A percentile compares a stretch with the other conserved stretches of the same genome.
Conservation (phyloP, 2,888 invertebrate species). For the Papilio demoleus region DNA sequence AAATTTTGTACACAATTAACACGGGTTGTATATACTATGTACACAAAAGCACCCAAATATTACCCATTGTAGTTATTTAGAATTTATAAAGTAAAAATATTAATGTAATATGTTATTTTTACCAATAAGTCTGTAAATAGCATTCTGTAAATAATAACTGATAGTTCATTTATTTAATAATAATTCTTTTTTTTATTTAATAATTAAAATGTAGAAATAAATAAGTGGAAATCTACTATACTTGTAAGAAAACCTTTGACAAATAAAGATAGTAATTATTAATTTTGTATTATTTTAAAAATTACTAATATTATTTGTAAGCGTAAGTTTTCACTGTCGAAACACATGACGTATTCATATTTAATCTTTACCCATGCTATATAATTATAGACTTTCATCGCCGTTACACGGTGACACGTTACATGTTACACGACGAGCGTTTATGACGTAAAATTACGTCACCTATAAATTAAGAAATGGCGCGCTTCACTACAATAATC, state of each 20-base stretch:
- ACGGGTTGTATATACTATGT: constrained; percentile 41
- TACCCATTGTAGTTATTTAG: constrained; percentile 56
- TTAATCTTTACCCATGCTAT: too few relatives aligned
- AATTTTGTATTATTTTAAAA: constrained; percentile 49
- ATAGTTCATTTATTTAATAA: constrained; percentile 15
- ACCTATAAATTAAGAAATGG: too few relatives aligned
- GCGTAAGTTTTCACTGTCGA: too few relatives aligned
- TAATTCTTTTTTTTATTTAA: neutral
- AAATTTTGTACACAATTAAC: constrained; percentile 34
- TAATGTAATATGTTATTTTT: constrained; percentile 43
- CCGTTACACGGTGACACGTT: too few relatives aligned
- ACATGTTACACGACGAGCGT: too few relatives aligned
- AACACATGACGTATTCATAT: too few relatives aligned
- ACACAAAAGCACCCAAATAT: constrained; percentile 55
- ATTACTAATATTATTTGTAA: too few relatives aligned
- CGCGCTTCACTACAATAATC: too few relatives aligned
- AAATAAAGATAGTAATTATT: constrained; percentile 78
- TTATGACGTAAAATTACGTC: too few relatives aligned
- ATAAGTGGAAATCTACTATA: constrained; percentile 30
- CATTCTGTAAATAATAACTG: constrained; percentile 49
- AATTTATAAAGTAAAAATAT: constrained; percentile 51
- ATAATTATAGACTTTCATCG: too few relatives aligned
- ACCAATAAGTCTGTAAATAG: constrained; percentile 49
- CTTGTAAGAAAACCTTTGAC: constrained; percentile 67
- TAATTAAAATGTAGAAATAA: constrained; percentile 35